These are phyloP conservation scores for Dicyrtomina minuta DNA, from an alignment of 2,888 invertebrate genomes.

Conservation along the genomic window DNA sequence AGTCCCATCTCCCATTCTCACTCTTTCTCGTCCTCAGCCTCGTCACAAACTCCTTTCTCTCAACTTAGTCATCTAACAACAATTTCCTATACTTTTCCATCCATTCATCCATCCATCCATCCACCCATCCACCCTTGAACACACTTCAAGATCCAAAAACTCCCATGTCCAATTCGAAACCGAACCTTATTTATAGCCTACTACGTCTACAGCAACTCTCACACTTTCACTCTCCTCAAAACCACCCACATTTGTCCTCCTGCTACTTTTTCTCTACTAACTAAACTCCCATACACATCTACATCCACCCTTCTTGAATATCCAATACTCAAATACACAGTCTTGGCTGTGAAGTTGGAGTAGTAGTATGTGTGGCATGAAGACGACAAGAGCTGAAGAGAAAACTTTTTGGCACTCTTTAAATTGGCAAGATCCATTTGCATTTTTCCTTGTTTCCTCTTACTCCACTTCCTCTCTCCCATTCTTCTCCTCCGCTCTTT, in stretches of 20 bases:
- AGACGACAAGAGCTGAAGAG: no score
- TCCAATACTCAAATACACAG: no score
- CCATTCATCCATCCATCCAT: conserved; percentile 2
- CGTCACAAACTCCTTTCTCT: conserved; percentile 13
- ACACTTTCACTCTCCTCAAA: conserved; percentile 11
- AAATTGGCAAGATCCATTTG: conserved; percentile 53
- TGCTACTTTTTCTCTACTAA: conserved; percentile 17
- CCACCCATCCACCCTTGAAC: no score
- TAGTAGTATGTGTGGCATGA: no score
- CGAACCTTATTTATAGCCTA: no score
- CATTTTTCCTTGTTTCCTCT: conserved; percentile 47
- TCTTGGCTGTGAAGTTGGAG: no score
- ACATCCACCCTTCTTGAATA: not conserved
- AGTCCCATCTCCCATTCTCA: not conserved
- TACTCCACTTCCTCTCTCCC: conserved; percentile 12
- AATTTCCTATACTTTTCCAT: no score
- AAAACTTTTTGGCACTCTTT: conserved; percentile 53
- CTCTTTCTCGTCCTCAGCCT: conserved; percentile 2
- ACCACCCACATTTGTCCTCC: not conserved
- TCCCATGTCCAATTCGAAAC: no score
- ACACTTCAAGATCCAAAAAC: no score
- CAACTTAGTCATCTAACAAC: not conserved
- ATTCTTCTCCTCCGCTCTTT: conserved; percentile 3
- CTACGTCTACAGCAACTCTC: not conserved
- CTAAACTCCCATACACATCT: not conserved